Conservation (phyloP, 2,797 vertebrate species). For the Leucoraja ocellata region DNA sequence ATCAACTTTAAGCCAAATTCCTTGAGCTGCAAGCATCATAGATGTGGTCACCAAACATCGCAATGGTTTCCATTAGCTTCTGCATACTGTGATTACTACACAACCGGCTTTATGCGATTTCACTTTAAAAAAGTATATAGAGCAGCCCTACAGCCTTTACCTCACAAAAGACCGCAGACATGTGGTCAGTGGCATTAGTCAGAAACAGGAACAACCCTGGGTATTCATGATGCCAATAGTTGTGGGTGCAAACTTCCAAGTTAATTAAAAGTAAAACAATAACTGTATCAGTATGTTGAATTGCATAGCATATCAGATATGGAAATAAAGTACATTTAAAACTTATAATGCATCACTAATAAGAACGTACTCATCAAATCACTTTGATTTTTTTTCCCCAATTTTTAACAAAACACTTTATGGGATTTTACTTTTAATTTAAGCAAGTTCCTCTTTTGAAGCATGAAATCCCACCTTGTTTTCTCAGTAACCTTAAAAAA, state of each 20-base stretch:
- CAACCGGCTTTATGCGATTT: too few relatives aligned
- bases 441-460: background rate
- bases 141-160: too few relatives aligned
- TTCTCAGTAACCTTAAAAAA: conserved; percentile 58
- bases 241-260: background rate
- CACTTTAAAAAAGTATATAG: too few relatives aligned
- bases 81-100: too few relatives aligned
- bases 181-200: too few relatives aligned
- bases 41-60: too few relatives aligned
- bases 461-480: conserved; percentile 51
- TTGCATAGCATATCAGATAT: background rate
- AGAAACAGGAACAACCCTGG: background rate
- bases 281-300: background rate
- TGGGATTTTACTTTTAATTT: background rate
- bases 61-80: too few relatives aligned
- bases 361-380: background rate
- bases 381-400: background rate
- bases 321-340: background rate
- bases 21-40: too few relatives aligned
- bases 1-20: too few relatives aligned
- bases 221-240: background rate
- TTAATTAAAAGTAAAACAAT: background rate
- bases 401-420: background rate
- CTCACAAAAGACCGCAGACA: too few relatives aligned
- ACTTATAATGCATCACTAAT: background rate